Evolutionary conservation across 1,140 invertebrate species (phyloP).

Genomic region (Caerostris extrusa): DNA sequence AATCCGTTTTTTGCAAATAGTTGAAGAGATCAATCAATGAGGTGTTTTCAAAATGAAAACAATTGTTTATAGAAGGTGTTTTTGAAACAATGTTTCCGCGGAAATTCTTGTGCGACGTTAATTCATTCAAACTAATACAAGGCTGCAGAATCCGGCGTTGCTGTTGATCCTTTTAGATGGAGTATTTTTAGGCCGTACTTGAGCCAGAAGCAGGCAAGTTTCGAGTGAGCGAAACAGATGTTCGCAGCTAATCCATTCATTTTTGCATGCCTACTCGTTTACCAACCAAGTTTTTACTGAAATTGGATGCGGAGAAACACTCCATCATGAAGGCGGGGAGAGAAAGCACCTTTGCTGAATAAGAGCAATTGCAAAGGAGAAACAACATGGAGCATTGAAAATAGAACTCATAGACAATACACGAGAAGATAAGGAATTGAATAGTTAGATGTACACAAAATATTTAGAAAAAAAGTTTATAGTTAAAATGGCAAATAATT

Average conservation of each 20-base stretch:
- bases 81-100: no score
- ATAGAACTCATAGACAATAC: conserved; percentile 17
- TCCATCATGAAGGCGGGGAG: conserved; percentile 24
- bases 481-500: no score
- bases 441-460: no score
- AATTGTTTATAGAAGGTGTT: no score
- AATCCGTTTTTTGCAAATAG: no score
- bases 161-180: neutral
- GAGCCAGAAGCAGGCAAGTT: neutral
- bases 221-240: conserved; percentile 23
- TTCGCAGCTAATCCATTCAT: conserved; percentile 49
- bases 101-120: neutral
- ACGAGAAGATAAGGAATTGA: neutral
- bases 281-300: conserved; percentile 28
- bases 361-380: neutral
- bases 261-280: conserved; percentile 19
- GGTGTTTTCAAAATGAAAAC: no score
- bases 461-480: no score
- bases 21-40: no score
- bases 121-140: neutral
- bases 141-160: neutral
- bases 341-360: neutral
- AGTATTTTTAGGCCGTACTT: neutral
- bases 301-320: conserved; percentile 5
- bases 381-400: neutral